Percentiles rank a stretch among this genome's conserved stretches.
These are phyloP conservation scores for Pasiphila rectangulata DNA, from an alignment of 2,888 invertebrate species.

Conservation along the genomic window DNA sequence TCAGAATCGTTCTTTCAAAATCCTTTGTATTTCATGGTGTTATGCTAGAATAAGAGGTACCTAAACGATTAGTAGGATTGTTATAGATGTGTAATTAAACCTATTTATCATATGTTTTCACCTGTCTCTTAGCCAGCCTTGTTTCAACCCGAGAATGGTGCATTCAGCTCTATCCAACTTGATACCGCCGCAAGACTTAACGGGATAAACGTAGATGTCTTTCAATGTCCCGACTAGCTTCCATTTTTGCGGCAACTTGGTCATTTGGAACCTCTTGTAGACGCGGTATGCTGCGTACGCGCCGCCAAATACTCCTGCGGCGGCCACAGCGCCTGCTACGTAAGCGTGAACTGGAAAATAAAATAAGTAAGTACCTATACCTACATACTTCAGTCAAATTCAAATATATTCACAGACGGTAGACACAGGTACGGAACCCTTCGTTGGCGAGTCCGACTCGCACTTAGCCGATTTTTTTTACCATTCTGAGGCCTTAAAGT, in stretches of 20 bases:
- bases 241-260: constrained; percentile 75
- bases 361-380: background rate
- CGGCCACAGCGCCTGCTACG: constrained; percentile 47
- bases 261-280: constrained; percentile 41
- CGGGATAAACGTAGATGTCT: constrained; percentile 77
- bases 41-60: no score
- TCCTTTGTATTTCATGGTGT: no score
- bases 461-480: no score
- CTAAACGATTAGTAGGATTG: no score
- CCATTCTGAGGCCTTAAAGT: no score
- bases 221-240: constrained; percentile 79
- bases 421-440: no score
- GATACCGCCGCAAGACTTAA: constrained; percentile 81
- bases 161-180: constrained; percentile 74
- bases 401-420: no score
- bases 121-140: constrained; percentile 80
- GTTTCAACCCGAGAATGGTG: constrained; percentile 74
- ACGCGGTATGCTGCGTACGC: constrained; percentile 55
- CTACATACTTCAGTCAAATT: no score
- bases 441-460: no score
- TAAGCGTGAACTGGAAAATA: constrained; percentile 29
- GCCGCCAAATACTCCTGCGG: constrained; percentile 55
- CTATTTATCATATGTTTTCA: constrained; percentile 16
- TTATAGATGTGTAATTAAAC: no score
- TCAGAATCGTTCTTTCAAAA: no score